These are phyloP conservation scores for Saturnia japonica DNA, from an alignment of 2,888 invertebrate genomes.

Conservation along the genomic window DNA sequence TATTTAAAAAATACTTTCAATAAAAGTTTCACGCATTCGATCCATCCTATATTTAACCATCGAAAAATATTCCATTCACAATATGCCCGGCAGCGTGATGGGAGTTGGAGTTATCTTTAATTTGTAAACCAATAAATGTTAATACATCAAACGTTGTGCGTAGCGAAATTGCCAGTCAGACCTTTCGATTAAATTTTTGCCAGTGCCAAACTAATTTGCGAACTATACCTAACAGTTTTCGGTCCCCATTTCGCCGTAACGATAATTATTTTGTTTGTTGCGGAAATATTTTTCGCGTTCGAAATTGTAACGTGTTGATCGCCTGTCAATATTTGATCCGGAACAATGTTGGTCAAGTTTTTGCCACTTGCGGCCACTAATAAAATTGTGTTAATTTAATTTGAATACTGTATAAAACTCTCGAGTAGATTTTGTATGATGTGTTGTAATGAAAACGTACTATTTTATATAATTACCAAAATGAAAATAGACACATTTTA, in stretches of 20 bases:
- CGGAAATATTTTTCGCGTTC: slow-evolving; percentile 70
- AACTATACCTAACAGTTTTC: slow-evolving; percentile 64
- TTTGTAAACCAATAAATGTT: slow-evolving; percentile 80
- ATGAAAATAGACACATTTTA: background rate
- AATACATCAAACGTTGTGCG: slow-evolving; percentile 70
- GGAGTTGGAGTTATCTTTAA: slow-evolving; percentile 71
- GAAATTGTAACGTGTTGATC: slow-evolving; percentile 71
- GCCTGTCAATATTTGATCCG: slow-evolving; percentile 74
- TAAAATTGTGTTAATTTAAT: slow-evolving; percentile 40
- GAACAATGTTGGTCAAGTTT: slow-evolving; percentile 29
- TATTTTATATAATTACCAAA: background rate
- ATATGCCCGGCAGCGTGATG: background rate
- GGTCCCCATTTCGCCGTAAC: slow-evolving; percentile 53
- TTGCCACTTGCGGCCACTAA: slow-evolving; percentile 47
- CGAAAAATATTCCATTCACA: background rate
- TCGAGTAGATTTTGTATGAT: background rate
- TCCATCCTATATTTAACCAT: background rate
- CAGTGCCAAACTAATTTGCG: slow-evolving; percentile 73
- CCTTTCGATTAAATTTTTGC: slow-evolving; percentile 71
- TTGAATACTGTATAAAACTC: background rate
- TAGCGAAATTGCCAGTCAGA: slow-evolving; percentile 35
- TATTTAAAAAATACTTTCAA: background rate
- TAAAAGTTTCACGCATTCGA: background rate
- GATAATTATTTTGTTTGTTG: slow-evolving; percentile 59
- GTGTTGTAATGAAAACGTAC: background rate